Conservation (phyloP, 2,113 vertebrate species). For the Mormyrus iriodes region DNA sequence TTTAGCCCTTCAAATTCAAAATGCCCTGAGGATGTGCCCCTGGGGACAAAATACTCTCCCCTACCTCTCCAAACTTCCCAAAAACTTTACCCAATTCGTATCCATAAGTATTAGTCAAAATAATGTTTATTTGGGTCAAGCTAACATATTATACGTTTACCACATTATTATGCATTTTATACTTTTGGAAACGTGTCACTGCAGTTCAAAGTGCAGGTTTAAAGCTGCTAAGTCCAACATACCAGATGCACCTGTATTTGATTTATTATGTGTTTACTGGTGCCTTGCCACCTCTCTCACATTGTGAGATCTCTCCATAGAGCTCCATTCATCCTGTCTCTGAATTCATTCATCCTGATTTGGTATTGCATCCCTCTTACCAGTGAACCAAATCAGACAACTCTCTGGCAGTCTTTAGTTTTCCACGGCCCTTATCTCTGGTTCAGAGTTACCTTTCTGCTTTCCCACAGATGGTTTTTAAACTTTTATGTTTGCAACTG, state of each 20-base stretch:
- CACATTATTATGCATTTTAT: background rate
- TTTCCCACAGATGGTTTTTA: background rate
- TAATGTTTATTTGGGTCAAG: background rate
- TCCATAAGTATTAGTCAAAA: background rate
- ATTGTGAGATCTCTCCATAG: background rate
- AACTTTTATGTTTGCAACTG: background rate
- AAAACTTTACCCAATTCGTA: background rate
- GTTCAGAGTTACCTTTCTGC: background rate
- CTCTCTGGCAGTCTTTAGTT: background rate
- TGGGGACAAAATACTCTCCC: background rate
- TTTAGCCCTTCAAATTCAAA: background rate
- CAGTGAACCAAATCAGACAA: background rate
- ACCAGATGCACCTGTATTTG: background rate
- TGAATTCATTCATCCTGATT: background rate
- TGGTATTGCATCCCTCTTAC: background rate
- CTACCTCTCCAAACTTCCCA: background rate
- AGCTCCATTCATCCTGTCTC: background rate
- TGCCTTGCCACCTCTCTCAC: background rate
- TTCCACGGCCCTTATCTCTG: background rate
- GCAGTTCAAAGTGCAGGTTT: background rate
- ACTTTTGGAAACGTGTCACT: background rate
- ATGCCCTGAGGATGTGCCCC: background rate
- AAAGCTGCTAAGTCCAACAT: background rate
- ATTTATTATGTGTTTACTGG: background rate
- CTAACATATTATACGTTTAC: background rate